Evolutionary conservation across 2,888 invertebrate genomes (phyloP).

Genomic region (Frankliniella intonsa): DNA sequence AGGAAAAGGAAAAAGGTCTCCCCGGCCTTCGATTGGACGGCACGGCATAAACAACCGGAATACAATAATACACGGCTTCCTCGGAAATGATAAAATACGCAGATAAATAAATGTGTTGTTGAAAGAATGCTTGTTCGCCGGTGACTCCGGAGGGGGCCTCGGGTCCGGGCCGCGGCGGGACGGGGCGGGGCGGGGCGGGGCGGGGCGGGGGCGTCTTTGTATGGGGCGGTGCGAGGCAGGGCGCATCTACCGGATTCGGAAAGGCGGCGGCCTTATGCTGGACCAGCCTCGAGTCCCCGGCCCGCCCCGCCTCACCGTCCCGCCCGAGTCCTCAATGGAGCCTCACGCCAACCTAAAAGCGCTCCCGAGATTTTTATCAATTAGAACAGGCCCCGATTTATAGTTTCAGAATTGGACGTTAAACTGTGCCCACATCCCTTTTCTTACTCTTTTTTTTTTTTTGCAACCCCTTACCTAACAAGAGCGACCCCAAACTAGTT

Average conservation of each 20-base stretch:
- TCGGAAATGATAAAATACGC: conserved; percentile 17
- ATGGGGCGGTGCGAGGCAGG: background rate
- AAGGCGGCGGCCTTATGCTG: background rate
- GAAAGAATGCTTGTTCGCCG: conserved; percentile 9
- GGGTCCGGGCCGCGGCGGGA: background rate
- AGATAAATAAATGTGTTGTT: conserved; percentile 25
- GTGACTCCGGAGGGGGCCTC: background rate
- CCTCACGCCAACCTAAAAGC: too few species aligned
- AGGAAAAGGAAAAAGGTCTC: background rate
- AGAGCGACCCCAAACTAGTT: too few species aligned
- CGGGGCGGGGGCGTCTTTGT: background rate
- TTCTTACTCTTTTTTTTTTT: too few species aligned
- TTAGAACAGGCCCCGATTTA: too few species aligned
- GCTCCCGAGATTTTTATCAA: too few species aligned
- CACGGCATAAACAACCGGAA: conserved; percentile 11
- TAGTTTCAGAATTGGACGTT: too few species aligned
- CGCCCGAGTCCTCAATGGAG: background rate
- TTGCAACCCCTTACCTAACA: too few species aligned
- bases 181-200: background rate
- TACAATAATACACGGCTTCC: conserved; percentile 23
- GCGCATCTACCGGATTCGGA: too few species aligned
- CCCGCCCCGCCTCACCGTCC: background rate
- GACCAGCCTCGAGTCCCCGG: background rate
- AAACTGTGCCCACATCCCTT: too few species aligned
- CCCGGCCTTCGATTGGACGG: background rate